Conservation (phyloP, 2,888 invertebrate genomes). For the Empis stercorea region DNA sequence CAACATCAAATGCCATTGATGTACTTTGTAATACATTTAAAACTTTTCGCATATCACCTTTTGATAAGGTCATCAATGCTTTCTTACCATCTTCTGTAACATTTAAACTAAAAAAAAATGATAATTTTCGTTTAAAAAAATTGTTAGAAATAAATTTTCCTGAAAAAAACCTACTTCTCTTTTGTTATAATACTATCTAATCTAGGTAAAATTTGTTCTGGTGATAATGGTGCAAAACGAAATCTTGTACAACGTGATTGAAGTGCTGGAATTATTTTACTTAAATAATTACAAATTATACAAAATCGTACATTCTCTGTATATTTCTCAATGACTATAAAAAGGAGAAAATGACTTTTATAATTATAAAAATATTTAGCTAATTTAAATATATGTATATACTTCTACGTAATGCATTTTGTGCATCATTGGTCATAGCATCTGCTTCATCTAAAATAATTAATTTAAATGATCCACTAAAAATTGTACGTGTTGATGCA, state of each 20-base stretch:
- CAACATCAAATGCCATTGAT: conserved; percentile 77
- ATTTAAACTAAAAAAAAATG: conserved; percentile 47
- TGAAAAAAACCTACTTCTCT: conserved; percentile 57
- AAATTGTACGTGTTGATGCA: conserved; percentile 91
- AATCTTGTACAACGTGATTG: conserved; percentile 97
- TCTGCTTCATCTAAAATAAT: conserved; percentile 98
- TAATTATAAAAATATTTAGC: too few species aligned
- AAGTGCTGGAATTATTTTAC: conserved; percentile 96
- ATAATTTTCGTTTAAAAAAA: neutral
- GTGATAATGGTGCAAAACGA: conserved; percentile 80
- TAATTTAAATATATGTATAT: too few species aligned
- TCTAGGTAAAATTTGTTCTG: conserved; percentile 79
- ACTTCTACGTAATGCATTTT: conserved; percentile 93
- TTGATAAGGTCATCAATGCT: conserved; percentile 77
- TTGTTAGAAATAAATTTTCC: neutral
- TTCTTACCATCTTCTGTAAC: conserved; percentile 79
- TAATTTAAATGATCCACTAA: conserved; percentile 84
- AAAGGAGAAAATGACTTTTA: too few species aligned
- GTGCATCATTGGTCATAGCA: conserved; percentile 99
- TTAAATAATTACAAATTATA: conserved; percentile 95
- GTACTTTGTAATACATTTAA: conserved; percentile 95
- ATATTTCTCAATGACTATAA: conserved; percentile 98
- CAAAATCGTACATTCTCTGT: conserved; percentile 98
- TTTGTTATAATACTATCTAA: conserved; percentile 68
- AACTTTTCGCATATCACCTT: conserved; percentile 97